Evolutionary conservation across 1,140 invertebrate genomes (phyloP).

Genomic region (Halesus radiatus): DNA sequence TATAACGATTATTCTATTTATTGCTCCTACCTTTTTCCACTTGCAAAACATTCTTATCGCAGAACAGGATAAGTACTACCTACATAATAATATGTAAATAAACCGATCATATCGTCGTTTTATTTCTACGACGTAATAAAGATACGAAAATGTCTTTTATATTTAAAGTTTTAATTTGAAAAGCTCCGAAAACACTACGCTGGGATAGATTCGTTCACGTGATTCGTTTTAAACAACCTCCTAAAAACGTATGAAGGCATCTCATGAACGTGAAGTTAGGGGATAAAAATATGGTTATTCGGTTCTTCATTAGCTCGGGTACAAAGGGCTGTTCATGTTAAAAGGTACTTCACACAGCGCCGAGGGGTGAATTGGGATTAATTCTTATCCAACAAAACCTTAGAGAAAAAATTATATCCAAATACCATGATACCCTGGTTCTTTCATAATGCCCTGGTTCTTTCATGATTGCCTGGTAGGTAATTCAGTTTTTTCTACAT

Average conservation of each 20-base stretch:
- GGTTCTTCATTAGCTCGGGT: constrained; percentile 27
- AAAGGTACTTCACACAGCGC: constrained; percentile 29
- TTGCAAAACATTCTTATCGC: no score
- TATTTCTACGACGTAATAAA: no score
- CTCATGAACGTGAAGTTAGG: constrained; percentile 26
- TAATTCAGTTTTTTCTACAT: constrained; percentile 18
- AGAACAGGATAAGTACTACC: no score
- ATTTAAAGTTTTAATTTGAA: not conserved
- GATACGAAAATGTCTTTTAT: not conserved
- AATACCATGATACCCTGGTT: constrained; percentile 17
- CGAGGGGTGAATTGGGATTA: constrained; percentile 29
- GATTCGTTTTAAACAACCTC: constrained; percentile 9
- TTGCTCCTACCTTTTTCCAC: no score
- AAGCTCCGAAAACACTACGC: not conserved
- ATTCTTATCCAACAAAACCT: constrained; percentile 27
- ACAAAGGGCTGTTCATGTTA: constrained; percentile 31
- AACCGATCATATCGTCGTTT: no score
- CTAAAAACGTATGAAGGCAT: constrained; percentile 23
- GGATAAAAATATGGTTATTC: constrained; percentile 40
- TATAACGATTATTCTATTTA: no score
- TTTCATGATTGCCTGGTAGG: no score
- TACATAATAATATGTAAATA: no score
- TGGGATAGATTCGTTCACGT: not conserved
- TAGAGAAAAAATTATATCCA: constrained; percentile 14
- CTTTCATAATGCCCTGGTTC: not conserved